Evolutionary conservation across 2,888 invertebrate genomes (phyloP).

Genomic region (Aromia moschata): DNA sequence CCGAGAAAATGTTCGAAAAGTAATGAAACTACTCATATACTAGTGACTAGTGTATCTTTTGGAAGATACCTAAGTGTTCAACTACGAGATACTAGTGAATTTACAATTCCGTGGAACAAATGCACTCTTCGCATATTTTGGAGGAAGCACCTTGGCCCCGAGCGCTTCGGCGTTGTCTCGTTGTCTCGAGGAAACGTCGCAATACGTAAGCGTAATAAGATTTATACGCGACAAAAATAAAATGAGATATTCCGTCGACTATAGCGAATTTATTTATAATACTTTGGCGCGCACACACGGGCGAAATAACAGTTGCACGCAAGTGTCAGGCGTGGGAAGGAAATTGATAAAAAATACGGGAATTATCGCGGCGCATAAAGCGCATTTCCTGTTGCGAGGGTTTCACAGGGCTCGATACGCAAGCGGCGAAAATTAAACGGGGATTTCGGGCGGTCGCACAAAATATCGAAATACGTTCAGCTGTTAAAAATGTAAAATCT

Average conservation of each 20-base stretch:
- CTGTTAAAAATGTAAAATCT: too few species aligned
- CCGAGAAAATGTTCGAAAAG: too few species aligned
- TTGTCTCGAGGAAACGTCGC: background rate
- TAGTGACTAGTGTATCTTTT: too few species aligned
- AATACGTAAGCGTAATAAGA: background rate
- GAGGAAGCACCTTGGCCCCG: background rate
- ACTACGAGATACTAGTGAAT: too few species aligned
- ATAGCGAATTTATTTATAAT: conserved; percentile 38
- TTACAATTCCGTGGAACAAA: too few species aligned
- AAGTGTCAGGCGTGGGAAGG: conserved; percentile 16
- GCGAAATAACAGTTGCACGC: conserved; percentile 39
- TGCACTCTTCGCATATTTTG: too few species aligned
- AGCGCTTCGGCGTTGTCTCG: background rate
- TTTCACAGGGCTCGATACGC: background rate
- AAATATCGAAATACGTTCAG: too few species aligned
- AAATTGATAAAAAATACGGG: conserved; percentile 15
- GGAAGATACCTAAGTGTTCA: too few species aligned
- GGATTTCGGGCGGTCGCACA: too few species aligned
- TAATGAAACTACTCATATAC: too few species aligned
- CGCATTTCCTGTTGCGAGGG: conserved; percentile 16
- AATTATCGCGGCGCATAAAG: conserved; percentile 5
- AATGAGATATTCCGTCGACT: conserved; percentile 1
- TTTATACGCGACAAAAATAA: conserved; percentile 8
- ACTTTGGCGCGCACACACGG: conserved; percentile 45
- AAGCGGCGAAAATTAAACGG: background rate